Conservation (phyloP, 2,113 vertebrate species). For the Carollia perspicillata region DNA sequence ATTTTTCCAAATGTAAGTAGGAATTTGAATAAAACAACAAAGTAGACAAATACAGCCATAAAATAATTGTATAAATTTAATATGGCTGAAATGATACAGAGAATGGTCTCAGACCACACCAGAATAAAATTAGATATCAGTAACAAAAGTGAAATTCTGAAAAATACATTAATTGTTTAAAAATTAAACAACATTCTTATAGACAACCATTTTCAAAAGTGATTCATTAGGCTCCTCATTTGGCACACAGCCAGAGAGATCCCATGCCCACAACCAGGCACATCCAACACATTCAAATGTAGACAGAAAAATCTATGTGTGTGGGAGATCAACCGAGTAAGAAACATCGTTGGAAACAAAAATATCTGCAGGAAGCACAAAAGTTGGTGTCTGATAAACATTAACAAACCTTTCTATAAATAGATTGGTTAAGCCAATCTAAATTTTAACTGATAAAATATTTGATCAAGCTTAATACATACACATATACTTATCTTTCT, state of each 20-base stretch:
- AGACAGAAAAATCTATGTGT: not conserved
- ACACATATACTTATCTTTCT: not conserved
- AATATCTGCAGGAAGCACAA: not conserved
- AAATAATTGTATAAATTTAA: not conserved
- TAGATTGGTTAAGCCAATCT: not conserved
- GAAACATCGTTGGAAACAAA: not conserved
- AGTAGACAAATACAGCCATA: not conserved
- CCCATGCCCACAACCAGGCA: not conserved
- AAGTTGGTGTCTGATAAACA: not conserved
- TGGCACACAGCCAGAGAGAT: not conserved
- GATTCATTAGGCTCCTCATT: not conserved
- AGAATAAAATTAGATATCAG: not conserved
- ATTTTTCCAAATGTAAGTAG: not conserved
- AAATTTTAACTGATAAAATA: not conserved
- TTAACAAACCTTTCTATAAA: not conserved
- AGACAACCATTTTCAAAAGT: not conserved
- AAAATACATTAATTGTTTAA: not conserved
- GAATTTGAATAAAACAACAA: not conserved
- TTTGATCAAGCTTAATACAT: not conserved
- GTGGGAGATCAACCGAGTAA: not conserved
- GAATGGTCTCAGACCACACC: not conserved
- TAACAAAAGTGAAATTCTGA: not conserved
- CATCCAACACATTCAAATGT: not conserved
- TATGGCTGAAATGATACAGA: not conserved
- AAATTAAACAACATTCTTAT: not conserved